Evolutionary conservation across 2,113 vertebrate species (phyloP).

Genomic region (Tupaia tana): DNA sequence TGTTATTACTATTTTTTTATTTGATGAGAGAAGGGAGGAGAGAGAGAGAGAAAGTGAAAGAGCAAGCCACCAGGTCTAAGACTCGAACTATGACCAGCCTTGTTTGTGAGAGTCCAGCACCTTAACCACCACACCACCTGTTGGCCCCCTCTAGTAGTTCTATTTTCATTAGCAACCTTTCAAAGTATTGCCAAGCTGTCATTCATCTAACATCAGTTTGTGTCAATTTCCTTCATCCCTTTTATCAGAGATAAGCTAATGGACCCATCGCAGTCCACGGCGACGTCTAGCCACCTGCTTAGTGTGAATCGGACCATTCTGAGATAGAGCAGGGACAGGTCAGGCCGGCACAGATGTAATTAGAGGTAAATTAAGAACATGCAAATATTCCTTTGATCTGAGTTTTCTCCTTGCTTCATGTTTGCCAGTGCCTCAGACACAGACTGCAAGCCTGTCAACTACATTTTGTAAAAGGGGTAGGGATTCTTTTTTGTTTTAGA

Average conservation of each 20-base stretch:
- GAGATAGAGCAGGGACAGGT: not conserved
- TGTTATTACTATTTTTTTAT: too few relatives aligned
- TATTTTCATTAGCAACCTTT: not conserved
- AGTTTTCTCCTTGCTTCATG: not conserved
- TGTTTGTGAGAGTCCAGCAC: too few relatives aligned
- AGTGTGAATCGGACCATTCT: not conserved
- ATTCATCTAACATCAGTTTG: not conserved
- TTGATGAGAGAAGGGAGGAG: too few relatives aligned
- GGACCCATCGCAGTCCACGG: not conserved
- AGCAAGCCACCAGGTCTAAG: too few relatives aligned
- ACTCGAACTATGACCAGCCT: too few relatives aligned
- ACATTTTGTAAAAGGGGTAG: not conserved
- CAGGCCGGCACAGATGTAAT: not conserved
- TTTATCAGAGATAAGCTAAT: not conserved
- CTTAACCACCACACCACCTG: too few relatives aligned
- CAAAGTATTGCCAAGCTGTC: not conserved
- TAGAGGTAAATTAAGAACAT: not conserved
- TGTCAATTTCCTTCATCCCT: not conserved
- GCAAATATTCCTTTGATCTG: not conserved
- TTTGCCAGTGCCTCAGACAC: slow-evolving; percentile 2
- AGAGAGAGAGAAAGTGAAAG: too few relatives aligned
- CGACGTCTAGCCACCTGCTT: not conserved
- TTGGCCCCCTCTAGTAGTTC: not conserved
- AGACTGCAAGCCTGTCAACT: not conserved
- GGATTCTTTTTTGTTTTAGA: not conserved